Conservation (phyloP, 2,888 invertebrate genomes). For the Apeira syringaria region DNA sequence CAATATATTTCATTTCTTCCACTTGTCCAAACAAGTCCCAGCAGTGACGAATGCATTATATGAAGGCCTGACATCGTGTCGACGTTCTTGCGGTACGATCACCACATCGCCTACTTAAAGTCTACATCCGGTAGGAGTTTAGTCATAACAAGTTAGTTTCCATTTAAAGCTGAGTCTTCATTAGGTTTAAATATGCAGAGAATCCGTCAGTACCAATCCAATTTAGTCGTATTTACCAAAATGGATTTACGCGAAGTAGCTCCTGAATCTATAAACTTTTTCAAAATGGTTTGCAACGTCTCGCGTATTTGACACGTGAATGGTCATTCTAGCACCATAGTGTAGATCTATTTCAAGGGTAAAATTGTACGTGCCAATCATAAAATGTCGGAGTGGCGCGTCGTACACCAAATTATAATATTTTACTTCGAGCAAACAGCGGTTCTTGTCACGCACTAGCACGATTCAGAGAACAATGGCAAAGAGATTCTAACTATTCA, state of each 20-base stretch:
- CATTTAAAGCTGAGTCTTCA: constrained; percentile 11
- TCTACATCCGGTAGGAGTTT: constrained; percentile 19
- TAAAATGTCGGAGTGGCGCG: constrained; percentile 45
- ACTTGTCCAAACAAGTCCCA: constrained; percentile 10
- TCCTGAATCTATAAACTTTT: no score
- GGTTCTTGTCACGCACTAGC: constrained; percentile 31
- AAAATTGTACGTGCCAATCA: constrained; percentile 5
- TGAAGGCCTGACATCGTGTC: constrained; percentile 6
- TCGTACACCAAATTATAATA: constrained; percentile 39
- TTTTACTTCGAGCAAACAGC: constrained; percentile 22
- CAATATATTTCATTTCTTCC: background rate
- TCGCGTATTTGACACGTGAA: constrained; percentile 5
- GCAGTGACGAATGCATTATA: constrained; percentile 10
- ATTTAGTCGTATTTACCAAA: constrained; percentile 9
- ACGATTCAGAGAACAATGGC: constrained; percentile 51
- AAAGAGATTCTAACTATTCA: constrained; percentile 45
- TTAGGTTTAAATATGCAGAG: constrained; percentile 6
- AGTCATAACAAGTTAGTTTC: constrained; percentile 20
- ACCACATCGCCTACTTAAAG: constrained; percentile 15
- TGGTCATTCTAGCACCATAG: constrained; percentile 11
- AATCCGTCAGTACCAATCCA: no score
- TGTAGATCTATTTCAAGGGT: no score
- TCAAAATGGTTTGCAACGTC: constrained; percentile 2
- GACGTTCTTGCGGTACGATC: constrained; percentile 11
- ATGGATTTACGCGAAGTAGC: no score